Conservation (phyloP, 2,888 invertebrate genomes). For the Harmothoe impar region DNA sequence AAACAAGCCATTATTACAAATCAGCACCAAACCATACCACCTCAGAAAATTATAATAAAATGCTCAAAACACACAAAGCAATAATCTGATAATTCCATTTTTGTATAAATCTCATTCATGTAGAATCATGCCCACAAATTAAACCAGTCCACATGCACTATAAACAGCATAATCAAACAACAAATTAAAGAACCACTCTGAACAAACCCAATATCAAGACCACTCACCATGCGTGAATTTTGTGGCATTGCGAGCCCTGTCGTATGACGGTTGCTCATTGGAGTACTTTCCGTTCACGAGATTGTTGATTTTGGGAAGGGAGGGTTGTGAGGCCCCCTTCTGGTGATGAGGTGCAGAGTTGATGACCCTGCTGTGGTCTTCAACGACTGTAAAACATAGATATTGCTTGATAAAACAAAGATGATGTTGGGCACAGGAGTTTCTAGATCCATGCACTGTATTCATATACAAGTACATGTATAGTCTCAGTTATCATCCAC, state of each 20-base stretch:
- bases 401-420: not conserved
- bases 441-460: no score
- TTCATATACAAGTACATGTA: not conserved
- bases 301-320: slow-evolving; percentile 55
- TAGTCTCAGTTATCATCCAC: not conserved
- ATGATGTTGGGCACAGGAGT: no score
- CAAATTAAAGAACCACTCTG: no score
- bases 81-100: no score
- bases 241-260: not conserved
- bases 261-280: not conserved
- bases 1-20: no score
- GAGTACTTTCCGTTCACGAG: slow-evolving; percentile 1
- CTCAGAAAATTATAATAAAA: no score
- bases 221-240: slow-evolving; percentile 28
- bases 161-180: no score
- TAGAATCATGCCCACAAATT: no score
- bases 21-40: no score
- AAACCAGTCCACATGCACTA: no score
- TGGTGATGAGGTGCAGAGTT: slow-evolving; percentile 30
- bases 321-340: not conserved
- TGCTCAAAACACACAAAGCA: no score
- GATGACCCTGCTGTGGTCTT: not conserved
- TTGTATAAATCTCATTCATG: no score
- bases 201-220: not conserved
- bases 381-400: not conserved